phyloP scores from a whole-genome alignment of 2,797 vertebrate genomes.

The Rhinogobio ventralis region DNA sequence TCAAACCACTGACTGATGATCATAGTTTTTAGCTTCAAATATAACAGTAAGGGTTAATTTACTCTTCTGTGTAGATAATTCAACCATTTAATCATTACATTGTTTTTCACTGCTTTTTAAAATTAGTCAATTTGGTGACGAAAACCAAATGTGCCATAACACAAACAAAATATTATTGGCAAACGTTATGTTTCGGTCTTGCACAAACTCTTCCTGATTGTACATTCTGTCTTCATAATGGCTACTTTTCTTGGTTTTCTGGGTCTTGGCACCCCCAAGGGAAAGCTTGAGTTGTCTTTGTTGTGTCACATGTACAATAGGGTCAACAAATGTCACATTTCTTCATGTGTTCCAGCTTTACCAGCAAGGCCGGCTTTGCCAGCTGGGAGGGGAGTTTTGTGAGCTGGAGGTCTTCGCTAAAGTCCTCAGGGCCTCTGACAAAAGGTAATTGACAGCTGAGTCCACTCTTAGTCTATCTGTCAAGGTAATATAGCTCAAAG shows the following conservation, averaged over 20 bases:
- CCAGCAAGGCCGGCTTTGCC: slow-evolving; percentile 97
- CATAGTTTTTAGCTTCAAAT: neutral
- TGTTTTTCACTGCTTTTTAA: neutral
- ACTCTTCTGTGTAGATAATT: neutral
- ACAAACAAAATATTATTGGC: slow-evolving; percentile 21
- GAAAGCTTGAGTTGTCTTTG: slow-evolving; percentile 44
- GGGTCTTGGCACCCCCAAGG: slow-evolving; percentile 39
- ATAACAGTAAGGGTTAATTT: neutral
- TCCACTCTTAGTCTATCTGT: slow-evolving; percentile 24
- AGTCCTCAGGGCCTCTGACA: slow-evolving; percentile 97
- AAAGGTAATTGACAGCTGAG: slow-evolving; percentile 82
- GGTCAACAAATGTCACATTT: slow-evolving; percentile 43
- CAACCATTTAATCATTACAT: neutral
- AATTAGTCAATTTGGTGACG: neutral
- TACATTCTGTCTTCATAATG: slow-evolving; percentile 33
- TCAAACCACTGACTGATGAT: neutral
- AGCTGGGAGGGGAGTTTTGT: slow-evolving; percentile 98
- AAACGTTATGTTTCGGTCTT: neutral
- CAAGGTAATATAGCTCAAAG: neutral
- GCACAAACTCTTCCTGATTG: slow-evolving; percentile 45
- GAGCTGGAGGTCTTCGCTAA: slow-evolving; percentile 99
- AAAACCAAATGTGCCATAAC: slow-evolving; percentile 3
- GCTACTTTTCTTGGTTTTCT: slow-evolving; percentile 42
- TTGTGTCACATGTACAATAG: slow-evolving; percentile 49
- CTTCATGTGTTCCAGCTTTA: slow-evolving; percentile 87